phyloP scores from a whole-genome alignment of 2,888 invertebrate genomes.

The Psylliodes chrysocephalus region DNA sequence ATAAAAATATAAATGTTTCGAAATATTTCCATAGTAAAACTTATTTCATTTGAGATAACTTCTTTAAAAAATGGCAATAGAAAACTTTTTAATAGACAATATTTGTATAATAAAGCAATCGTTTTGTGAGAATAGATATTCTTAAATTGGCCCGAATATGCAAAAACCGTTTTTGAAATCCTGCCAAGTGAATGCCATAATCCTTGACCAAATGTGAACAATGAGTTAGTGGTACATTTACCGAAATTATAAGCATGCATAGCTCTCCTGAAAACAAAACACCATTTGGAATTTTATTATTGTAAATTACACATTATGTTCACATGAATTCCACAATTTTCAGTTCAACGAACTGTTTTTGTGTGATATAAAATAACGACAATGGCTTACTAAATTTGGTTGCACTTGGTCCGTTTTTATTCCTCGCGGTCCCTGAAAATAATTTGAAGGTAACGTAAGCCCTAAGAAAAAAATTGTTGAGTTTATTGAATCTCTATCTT shows the following conservation, averaged over 20 bases:
- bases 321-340: not conserved
- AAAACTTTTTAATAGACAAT: too few relatives aligned
- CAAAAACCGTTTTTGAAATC: conserved; percentile 22
- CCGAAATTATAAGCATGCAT: conserved; percentile 9
- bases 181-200: conserved; percentile 23
- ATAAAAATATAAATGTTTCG: too few relatives aligned
- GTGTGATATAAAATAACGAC: too few relatives aligned
- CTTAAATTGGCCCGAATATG: conserved; percentile 19
- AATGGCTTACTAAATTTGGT: too few relatives aligned
- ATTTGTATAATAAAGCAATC: not conserved
- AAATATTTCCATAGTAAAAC: too few relatives aligned
- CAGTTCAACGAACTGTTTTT: not conserved
- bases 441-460: too few relatives aligned
- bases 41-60: too few relatives aligned
- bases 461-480: too few relatives aligned
- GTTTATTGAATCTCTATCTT: too few relatives aligned
- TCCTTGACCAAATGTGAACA: conserved; percentile 26
- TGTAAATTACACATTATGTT: conserved; percentile 10
- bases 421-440: too few relatives aligned
- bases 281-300: conserved; percentile 8
- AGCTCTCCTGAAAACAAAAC: conserved; percentile 7
- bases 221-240: conserved; percentile 2
- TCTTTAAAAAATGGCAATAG: too few relatives aligned
- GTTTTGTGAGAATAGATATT: not conserved
- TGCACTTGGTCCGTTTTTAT: too few relatives aligned